phyloP scores from a whole-genome alignment of 2,888 invertebrate species.

The Anthoptus insignis region DNA sequence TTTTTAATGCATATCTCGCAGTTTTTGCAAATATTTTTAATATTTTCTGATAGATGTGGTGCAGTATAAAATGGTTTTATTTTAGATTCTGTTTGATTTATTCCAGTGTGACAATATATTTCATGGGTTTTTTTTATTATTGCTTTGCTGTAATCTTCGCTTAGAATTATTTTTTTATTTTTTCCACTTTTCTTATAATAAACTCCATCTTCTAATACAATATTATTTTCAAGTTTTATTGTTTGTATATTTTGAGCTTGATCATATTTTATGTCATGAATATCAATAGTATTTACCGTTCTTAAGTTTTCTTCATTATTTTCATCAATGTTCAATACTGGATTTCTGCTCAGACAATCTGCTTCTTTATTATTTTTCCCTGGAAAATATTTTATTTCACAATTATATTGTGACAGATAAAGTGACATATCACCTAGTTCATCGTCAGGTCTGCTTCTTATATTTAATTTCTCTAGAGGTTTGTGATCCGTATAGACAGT shows the following conservation, averaged over 20 bases:
- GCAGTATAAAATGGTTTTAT: conserved; percentile 41
- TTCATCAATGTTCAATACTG: conserved; percentile 29
- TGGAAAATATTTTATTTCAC: conserved; percentile 33
- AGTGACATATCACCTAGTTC: conserved; percentile 49
- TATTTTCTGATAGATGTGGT: conserved; percentile 40
- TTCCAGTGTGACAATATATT: conserved; percentile 41
- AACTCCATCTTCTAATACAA: conserved; percentile 22
- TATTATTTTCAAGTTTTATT: conserved; percentile 33
- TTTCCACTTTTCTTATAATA: conserved; percentile 41
- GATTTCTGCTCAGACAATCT: conserved; percentile 31
- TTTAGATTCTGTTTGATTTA: conserved; percentile 41
- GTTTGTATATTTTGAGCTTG: conserved; percentile 37
- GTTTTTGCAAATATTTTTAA: conserved; percentile 36
- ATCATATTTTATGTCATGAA: conserved; percentile 32
- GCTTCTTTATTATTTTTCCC: conserved; percentile 31
- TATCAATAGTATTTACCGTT: conserved; percentile 20
- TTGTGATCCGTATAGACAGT: conserved; percentile 44
- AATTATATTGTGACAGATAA: conserved; percentile 37
- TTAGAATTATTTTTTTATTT: conserved; percentile 40
- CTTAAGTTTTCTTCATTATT: conserved; percentile 16
- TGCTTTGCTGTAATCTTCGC: conserved; percentile 39
- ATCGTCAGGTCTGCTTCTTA: conserved; percentile 50
- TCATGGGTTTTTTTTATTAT: conserved; percentile 39
- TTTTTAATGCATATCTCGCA: conserved; percentile 49
- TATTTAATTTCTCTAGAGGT: conserved; percentile 48